These are phyloP conservation scores for Oxystoma pomonae DNA, from an alignment of 2,888 invertebrate species.

Conservation along the genomic window DNA sequence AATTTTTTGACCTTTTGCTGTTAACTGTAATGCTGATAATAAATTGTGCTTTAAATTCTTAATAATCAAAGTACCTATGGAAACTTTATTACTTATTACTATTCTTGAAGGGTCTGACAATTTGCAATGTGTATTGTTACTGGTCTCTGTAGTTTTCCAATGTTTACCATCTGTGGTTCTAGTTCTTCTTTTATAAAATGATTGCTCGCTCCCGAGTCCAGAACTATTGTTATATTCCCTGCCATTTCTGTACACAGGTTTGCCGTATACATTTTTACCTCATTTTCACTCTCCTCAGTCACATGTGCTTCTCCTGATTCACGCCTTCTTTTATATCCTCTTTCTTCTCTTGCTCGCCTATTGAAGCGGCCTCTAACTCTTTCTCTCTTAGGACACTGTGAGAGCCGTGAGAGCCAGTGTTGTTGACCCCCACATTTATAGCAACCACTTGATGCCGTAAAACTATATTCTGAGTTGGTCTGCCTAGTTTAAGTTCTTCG, in stretches of 20 bases:
- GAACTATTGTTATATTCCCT: slow-evolving; percentile 4
- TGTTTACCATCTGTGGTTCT: neutral
- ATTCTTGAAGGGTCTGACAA: neutral
- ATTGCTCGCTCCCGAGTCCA: slow-evolving; percentile 10
- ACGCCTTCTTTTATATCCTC: neutral
- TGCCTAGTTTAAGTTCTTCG: neutral
- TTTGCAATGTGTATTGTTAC: slow-evolving; percentile 5
- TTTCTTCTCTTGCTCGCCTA: neutral
- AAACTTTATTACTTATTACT: neutral
- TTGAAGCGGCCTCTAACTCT: neutral
- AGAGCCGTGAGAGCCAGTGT: neutral
- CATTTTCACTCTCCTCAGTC: slow-evolving; percentile 2
- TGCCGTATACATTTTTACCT: slow-evolving; percentile 6
- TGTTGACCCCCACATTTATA: neutral
- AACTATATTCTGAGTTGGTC: neutral
- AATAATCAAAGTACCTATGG: neutral
- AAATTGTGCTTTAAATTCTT: neutral
- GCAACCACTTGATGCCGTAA: neutral
- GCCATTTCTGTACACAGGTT: neutral
- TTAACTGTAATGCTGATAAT: neutral
- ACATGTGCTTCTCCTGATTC: neutral
- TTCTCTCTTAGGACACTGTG: slow-evolving; percentile 6
- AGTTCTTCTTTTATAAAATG: slow-evolving; percentile 4
- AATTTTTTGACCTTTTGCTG: neutral
- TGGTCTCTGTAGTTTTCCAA: neutral